A percentile compares a stretch with the other conserved stretches of the same genome.
phyloP scores from a whole-genome alignment of 1,140 invertebrate genomes.

The Achroia grisella region DNA sequence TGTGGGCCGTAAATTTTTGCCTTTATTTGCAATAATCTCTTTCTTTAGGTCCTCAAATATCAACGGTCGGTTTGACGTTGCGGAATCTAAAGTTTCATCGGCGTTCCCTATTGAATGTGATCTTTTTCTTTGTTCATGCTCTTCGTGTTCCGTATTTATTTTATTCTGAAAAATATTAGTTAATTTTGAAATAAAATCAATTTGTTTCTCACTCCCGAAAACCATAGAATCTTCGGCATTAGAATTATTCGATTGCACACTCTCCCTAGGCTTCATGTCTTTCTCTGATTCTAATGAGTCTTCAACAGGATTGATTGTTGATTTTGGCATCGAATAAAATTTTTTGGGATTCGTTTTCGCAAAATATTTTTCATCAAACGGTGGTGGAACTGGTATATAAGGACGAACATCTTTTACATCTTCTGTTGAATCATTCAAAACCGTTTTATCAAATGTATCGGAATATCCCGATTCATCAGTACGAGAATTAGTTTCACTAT shows the following conservation, averaged over 20 bases:
- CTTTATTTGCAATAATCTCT: constrained; percentile 34
- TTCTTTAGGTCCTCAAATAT: constrained; percentile 50
- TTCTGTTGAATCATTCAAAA: constrained; percentile 40
- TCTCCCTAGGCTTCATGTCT: constrained; percentile 42
- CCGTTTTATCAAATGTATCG: constrained; percentile 52
- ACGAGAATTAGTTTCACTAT: constrained; percentile 53
- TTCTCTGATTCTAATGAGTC: constrained; percentile 14
- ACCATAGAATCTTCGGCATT: constrained; percentile 44
- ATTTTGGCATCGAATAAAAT: constrained; percentile 40
- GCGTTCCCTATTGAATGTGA: constrained; percentile 51
- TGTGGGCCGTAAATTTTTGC: constrained; percentile 32
- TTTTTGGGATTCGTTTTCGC: constrained; percentile 45
- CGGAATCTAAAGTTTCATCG: constrained; percentile 31
- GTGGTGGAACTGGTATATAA: constrained; percentile 51
- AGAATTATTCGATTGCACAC: constrained; percentile 47
- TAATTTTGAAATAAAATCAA: constrained; percentile 57
- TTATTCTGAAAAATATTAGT: constrained; percentile 53
- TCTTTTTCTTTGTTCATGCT: constrained; percentile 38
- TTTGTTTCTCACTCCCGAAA: constrained; percentile 60
- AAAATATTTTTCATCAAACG: constrained; percentile 56
- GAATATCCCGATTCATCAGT: constrained; percentile 66
- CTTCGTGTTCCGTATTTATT: constrained; percentile 31
- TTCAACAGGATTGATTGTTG: constrained; percentile 24
- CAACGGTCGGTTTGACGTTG: constrained; percentile 23
- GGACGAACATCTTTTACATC: constrained; percentile 31